Base-by-base conservation (phyloP, 2,113 vertebrate species). In the Eleginops maclovinus region DNA sequence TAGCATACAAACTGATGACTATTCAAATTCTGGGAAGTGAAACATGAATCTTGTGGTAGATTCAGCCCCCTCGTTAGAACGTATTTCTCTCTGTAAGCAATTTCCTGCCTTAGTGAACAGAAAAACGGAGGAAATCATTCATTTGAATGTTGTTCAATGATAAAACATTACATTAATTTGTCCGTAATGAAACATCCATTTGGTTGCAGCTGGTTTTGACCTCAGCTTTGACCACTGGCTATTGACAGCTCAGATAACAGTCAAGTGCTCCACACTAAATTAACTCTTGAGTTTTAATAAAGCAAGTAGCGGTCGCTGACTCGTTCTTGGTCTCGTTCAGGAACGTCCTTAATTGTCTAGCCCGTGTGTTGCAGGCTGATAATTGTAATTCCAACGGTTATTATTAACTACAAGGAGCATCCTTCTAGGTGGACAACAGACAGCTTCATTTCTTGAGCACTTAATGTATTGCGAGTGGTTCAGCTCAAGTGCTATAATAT, bases 401-500 rank as follows among this genome's bases (percentile, higher is more conserved):
- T 91, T 88, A 87, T 88, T 80, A 86, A 68, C 21, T 22, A 75
- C 75, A 60, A 85, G 65, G 43, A 74, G 47, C 47, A 74, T 50
- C 9, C 28, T 1, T 1, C 64, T 2, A 58, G 65, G 69, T 87
- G 69, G 47, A 77, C 76, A 69, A 70, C 54, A 79, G 75, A 86
- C 70, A 85, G 72, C 78, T 86, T 84, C 36, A 80, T 89, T 83
- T 79, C 55, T 61, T 31, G 46, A 46, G 58, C 75, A 44, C 74
- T 86, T 84, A 74, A 43, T 75, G 84, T 61, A 50, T 77, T 75
- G 67, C 49, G 46, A 80, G 65, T 82, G 6, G 62, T 91, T 77
- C 10, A 55, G 73, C 61, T 85, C 65, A 83, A 84, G 77, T 80
- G 76, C 72, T 73, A 49, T 87, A 82, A 91, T 90, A 90, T 84